Evolutionary conservation across 1,140 invertebrate genomes (phyloP).

Genomic region (Hycleus cichorii): DNA sequence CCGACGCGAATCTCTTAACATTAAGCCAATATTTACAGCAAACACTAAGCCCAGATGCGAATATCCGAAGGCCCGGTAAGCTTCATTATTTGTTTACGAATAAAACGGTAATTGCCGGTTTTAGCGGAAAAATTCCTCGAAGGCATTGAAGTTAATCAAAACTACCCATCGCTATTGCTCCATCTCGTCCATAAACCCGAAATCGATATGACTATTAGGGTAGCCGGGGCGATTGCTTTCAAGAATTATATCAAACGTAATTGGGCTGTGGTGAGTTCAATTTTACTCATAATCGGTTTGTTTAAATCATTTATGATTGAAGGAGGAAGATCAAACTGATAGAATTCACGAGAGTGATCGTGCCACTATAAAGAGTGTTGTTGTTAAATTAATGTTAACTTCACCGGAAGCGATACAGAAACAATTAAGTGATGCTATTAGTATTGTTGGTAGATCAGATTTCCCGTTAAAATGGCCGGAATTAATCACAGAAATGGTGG

Average conservation of each 20-base stretch:
- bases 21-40: constrained; percentile 78
- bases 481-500: constrained; percentile 84
- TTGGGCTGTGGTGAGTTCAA: constrained; percentile 74
- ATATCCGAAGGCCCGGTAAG: constrained; percentile 73
- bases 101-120: constrained; percentile 1
- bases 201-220: constrained; percentile 70
- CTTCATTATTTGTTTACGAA: background rate
- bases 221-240: constrained; percentile 86
- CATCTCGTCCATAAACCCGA: constrained; percentile 74
- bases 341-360: constrained; percentile 77
- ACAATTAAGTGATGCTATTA: constrained; percentile 92
- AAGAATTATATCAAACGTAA: constrained; percentile 96
- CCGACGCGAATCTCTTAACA: constrained; percentile 70
- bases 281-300: constrained; percentile 8
- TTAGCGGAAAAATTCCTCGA: constrained; percentile 89
- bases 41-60: constrained; percentile 79
- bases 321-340: constrained; percentile 75
- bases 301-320: constrained; percentile 26
- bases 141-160: constrained; percentile 82
- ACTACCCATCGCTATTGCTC: constrained; percentile 82
- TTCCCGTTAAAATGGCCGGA: constrained; percentile 93
- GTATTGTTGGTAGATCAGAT: constrained; percentile 89
- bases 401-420: constrained; percentile 85
- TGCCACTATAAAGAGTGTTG: constrained; percentile 71
- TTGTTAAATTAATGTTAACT: constrained; percentile 88